phyloP scores from a whole-genome alignment of 1,140 invertebrate genomes.

The Ostrea edulis region DNA sequence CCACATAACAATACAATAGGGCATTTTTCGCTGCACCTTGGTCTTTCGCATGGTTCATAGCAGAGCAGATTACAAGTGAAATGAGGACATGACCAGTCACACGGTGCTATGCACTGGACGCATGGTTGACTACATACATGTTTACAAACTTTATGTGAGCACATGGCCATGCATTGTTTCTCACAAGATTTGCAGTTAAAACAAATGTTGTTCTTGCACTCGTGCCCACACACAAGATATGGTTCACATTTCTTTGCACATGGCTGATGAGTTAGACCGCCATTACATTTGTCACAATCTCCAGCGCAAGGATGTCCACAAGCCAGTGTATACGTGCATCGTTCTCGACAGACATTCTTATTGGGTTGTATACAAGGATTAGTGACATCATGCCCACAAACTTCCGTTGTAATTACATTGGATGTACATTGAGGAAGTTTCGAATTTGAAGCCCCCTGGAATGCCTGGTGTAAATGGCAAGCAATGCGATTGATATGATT shows the following conservation, averaged over 20 bases:
- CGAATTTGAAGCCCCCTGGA: neutral
- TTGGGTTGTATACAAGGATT: neutral
- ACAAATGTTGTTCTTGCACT: slow-evolving; percentile 61
- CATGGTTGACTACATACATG: slow-evolving; percentile 83
- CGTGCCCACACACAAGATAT: slow-evolving; percentile 75
- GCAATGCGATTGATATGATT: slow-evolving; percentile 20
- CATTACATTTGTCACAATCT: slow-evolving; percentile 78
- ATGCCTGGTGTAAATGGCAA: neutral
- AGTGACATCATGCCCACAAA: neutral
- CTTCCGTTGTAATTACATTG: neutral
- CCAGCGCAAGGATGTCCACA: slow-evolving; percentile 65
- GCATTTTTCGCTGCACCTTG: slow-evolving; percentile 78
- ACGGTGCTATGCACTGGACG: slow-evolving; percentile 81
- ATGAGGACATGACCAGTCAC: slow-evolving; percentile 80
- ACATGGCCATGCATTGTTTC: slow-evolving; percentile 83
- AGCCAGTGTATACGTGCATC: slow-evolving; percentile 36
- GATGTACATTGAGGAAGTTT: neutral
- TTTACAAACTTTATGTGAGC: slow-evolving; percentile 80
- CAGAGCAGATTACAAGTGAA: slow-evolving; percentile 82
- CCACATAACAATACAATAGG: slow-evolving; percentile 79
- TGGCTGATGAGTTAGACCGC: slow-evolving; percentile 83
- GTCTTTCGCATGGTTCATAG: slow-evolving; percentile 81
- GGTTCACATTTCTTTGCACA: slow-evolving; percentile 70
- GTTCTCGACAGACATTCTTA: neutral
- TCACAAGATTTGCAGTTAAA: slow-evolving; percentile 83